Evolutionary conservation across 2,888 invertebrate species (phyloP).

Genomic region (Sesia bembeciformis): DNA sequence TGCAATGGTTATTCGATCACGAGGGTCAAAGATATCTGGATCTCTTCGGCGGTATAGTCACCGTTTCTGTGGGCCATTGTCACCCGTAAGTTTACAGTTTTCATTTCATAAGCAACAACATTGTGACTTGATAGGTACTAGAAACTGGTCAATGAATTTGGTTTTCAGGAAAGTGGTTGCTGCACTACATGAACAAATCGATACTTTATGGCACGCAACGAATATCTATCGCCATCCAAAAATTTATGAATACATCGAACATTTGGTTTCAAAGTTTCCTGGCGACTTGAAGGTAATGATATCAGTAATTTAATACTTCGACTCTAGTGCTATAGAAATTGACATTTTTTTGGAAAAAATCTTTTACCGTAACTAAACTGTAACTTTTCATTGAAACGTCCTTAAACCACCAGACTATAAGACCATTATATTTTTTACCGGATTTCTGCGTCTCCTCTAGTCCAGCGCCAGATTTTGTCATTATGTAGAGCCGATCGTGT

Average conservation of each 20-base stretch:
- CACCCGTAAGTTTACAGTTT: slow-evolving; percentile 86
- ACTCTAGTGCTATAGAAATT: not conserved
- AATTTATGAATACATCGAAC: slow-evolving; percentile 92
- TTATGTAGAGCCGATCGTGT: no score
- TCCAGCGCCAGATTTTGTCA: no score
- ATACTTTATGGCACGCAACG: slow-evolving; percentile 92
- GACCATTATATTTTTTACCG: no score
- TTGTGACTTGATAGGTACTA: not conserved
- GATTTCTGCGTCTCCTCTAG: no score
- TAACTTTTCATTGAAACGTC: no score
- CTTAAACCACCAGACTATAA: no score
- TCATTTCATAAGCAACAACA: not conserved
- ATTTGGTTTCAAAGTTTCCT: slow-evolving; percentile 86
- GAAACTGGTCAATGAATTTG: not conserved
- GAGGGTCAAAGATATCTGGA: slow-evolving; percentile 92
- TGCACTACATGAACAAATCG: slow-evolving; percentile 85
- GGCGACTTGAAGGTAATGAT: slow-evolving; percentile 83
- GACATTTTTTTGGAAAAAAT: no score
- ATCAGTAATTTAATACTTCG: not conserved
- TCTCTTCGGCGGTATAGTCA: slow-evolving; percentile 97
- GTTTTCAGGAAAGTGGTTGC: slow-evolving; percentile 84
- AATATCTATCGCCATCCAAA: slow-evolving; percentile 93
- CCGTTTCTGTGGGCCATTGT: slow-evolving; percentile 97
- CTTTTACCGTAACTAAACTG: no score
- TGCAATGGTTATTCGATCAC: slow-evolving; percentile 95